Conservation (phyloP, 2,797 vertebrate genomes). For the Valencia hispanica region DNA sequence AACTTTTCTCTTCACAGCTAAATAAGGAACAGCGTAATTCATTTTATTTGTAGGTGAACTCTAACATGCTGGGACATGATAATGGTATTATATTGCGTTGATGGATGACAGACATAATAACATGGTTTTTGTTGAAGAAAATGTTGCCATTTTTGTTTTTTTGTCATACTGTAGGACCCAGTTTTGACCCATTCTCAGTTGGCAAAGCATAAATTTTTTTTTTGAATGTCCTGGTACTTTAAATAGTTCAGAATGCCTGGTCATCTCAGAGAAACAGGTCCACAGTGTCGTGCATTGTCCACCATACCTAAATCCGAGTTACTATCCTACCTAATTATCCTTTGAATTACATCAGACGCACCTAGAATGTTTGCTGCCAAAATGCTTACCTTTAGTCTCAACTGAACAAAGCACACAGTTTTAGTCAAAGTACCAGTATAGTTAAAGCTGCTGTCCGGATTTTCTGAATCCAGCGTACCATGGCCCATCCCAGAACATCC, state of each 20-base stretch:
- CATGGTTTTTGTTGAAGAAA: neutral
- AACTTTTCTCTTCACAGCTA: conserved; percentile 69
- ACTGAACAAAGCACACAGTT: neutral
- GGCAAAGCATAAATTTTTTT: neutral
- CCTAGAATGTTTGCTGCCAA: neutral
- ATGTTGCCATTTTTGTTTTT: neutral
- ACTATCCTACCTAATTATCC: neutral
- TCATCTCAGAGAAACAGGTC: neutral
- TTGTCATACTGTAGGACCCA: neutral
- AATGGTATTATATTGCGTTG: conserved; percentile 33
- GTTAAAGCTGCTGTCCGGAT: too few relatives aligned
- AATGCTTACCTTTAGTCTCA: neutral
- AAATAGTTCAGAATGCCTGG: neutral
- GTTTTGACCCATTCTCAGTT: neutral
- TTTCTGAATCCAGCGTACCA: too few relatives aligned
- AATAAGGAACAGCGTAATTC: conserved; percentile 65
- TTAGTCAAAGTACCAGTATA: neutral
- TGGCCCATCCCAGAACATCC: too few relatives aligned
- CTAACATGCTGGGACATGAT: conserved; percentile 26
- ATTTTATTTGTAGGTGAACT: conserved; percentile 48
- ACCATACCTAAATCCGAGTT: neutral
- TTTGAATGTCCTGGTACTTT: too few relatives aligned
- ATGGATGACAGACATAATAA: conserved; percentile 1
- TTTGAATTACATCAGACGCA: neutral
- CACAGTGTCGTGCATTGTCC: neutral